Evolutionary conservation across 2,888 invertebrate genomes (phyloP), one percentile per base, ranked within the genome.

Genomic region (Drosophila pseudotalamancana): DNA sequence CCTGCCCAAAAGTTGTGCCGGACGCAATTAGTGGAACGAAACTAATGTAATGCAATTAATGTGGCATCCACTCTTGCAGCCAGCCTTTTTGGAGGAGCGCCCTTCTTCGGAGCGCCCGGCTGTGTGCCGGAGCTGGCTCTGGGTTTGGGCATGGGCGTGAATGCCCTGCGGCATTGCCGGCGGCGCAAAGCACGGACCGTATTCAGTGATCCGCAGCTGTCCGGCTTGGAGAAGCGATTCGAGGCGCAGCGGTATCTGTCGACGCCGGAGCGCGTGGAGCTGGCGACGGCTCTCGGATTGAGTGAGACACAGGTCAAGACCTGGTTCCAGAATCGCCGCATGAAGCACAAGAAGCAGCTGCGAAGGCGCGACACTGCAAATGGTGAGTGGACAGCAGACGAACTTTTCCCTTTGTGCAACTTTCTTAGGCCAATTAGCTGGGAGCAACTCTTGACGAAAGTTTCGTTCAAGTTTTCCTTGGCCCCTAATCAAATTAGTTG

Each of bases 251-350:
- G 98, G 59, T 84, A 99, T 92, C 94, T 99, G 1, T 98, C 98
- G 14, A 99, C 99, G 0, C 99, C 99, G 0, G 99, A 99, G 91
- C 93, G 99, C 5, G 98, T 99, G 9, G 99, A 99, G 90, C 92
- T 99, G 57, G 99, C 99, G 0, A 95, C 96, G 0, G 97, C 97
- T 0, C 93, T 99, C 45, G 97, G 96, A 90, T 93, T 99, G 14
- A 98, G 98, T 11, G 99, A 99, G 92, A 99, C 99, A 0, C 95
- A 98, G 93, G 97, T 98, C 71, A 98, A 98, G 93, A 99, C 98
- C 64, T 98, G 98, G 98, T 98, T 99, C 92, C 98, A 99, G 92
- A 99, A 99, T 92, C 93, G 98, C 21, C 93, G 99, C 80, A 99
- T 99, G 99, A 98, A 98, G 90, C 97, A 98, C 91, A 98, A 98